Conservation (phyloP, 2,113 vertebrate species). For the Scalopus aquaticus region DNA sequence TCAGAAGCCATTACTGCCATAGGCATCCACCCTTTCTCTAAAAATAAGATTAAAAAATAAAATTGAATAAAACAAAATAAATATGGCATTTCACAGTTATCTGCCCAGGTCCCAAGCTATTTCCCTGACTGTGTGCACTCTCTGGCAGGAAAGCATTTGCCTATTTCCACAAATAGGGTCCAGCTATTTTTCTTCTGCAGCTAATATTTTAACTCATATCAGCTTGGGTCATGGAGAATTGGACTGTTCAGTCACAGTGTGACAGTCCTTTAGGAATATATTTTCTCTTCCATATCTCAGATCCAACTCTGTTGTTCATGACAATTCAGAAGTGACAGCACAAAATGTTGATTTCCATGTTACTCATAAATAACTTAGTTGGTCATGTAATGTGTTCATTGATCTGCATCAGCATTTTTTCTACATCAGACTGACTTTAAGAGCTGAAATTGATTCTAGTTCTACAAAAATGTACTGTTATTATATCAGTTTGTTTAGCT, state of each 20-base stretch:
- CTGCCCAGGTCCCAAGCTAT: neutral
- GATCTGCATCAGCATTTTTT: neutral
- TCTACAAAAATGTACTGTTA: neutral
- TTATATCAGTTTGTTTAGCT: neutral
- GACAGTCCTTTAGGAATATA: neutral
- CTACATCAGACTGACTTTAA: neutral
- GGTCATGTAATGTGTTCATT: neutral
- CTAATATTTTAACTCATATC: neutral
- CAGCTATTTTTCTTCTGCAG: neutral
- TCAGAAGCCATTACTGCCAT: neutral
- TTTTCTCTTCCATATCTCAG: neutral
- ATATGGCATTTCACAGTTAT: neutral
- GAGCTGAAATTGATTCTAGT: neutral
- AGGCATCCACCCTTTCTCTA: neutral
- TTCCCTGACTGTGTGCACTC: neutral
- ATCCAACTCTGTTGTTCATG: neutral
- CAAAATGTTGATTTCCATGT: neutral
- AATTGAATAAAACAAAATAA: neutral
- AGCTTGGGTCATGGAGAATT: neutral
- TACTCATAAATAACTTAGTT: neutral
- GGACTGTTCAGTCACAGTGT: neutral
- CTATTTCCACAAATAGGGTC: neutral
- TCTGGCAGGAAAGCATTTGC: slow-evolving; percentile 23
- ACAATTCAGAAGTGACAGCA: neutral
- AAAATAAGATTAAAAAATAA: neutral